These are phyloP conservation scores for Neofelis nebulosa DNA, from an alignment of 2,113 vertebrate genomes.

Conservation along the genomic window DNA sequence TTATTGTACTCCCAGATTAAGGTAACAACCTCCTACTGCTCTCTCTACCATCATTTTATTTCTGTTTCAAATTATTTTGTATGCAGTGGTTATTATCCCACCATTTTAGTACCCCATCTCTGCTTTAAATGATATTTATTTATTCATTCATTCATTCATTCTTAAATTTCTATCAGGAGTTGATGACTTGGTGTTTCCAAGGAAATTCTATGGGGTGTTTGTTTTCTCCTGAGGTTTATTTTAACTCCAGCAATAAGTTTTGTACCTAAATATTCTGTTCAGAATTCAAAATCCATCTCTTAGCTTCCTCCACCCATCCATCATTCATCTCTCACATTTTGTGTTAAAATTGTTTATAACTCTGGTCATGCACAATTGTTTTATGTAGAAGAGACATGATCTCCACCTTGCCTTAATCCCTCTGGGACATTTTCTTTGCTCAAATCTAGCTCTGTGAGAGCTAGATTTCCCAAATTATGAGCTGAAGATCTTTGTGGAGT, in stretches of 20 bases:
- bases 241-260: background rate
- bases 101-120: background rate
- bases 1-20: background rate
- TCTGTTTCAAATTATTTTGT: background rate
- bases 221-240: constrained; percentile 9
- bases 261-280: background rate
- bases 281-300: background rate
- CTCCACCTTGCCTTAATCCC: background rate
- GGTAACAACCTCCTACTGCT: background rate
- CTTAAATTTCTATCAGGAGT: background rate
- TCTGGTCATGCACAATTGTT: background rate
- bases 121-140: background rate
- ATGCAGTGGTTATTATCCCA: background rate
- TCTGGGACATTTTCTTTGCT: background rate
- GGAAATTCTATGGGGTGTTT: background rate
- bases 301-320: background rate
- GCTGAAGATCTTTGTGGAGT: background rate
- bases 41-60: background rate
- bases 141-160: background rate
- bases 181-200: background rate
- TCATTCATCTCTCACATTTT: background rate
- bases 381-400: background rate
- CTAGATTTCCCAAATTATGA: background rate
- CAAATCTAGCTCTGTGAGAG: background rate
- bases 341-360: background rate